Conservation (phyloP, 1,140 invertebrate genomes). For the Aphidius ervi region DNA sequence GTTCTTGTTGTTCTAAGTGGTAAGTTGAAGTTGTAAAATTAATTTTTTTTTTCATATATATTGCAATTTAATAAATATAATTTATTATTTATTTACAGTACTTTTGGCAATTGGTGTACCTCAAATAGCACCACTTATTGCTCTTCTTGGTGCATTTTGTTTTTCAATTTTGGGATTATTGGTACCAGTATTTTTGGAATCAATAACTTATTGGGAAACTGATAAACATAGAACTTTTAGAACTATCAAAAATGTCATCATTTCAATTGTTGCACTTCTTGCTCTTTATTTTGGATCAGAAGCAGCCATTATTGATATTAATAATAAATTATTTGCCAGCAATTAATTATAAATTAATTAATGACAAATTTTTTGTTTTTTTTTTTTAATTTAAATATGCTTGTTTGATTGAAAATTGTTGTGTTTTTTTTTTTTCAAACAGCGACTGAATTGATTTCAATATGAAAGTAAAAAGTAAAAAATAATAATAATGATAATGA, state of each 20-base stretch:
- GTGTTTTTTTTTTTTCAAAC: too few relatives aligned
- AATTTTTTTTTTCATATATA: not conserved
- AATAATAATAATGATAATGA: too few relatives aligned
- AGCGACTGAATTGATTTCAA: too few relatives aligned
- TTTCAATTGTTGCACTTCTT: conserved; percentile 68
- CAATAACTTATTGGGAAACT: conserved; percentile 72
- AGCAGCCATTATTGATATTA: conserved; percentile 64
- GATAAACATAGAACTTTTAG: conserved; percentile 64
- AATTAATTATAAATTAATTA: too few relatives aligned
- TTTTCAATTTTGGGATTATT: conserved; percentile 91
- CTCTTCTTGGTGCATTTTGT: conserved; percentile 89
- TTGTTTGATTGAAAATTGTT: too few relatives aligned
- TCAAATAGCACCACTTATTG: conserved; percentile 80
- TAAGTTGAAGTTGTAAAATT: conserved; percentile 39
- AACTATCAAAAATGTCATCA: conserved; percentile 64
- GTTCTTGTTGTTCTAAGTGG: conserved; percentile 59
- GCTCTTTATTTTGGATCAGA: conserved; percentile 78
- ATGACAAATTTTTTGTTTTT: too few relatives aligned
- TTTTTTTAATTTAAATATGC: too few relatives aligned
- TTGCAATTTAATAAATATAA: not conserved
- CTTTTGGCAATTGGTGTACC: conserved; percentile 77
- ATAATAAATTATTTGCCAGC: too few relatives aligned
- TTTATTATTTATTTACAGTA: conserved; percentile 54
- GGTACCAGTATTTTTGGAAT: conserved; percentile 84
- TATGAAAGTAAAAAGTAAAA: too few relatives aligned